phyloP scores from a whole-genome alignment of 2,888 invertebrate genomes.

The Cephonodes hylas region DNA sequence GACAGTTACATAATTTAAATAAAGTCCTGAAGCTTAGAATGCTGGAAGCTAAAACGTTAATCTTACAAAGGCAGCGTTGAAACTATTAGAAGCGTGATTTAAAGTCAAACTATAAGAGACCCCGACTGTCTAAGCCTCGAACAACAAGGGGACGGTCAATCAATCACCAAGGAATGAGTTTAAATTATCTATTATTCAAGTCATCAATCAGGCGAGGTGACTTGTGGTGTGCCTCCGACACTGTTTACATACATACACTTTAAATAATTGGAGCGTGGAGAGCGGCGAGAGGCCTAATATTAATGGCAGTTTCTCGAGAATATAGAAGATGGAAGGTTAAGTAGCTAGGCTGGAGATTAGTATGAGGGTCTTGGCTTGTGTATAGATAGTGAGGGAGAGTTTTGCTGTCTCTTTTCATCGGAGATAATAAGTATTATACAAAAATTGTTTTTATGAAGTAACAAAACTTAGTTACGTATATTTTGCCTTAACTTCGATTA shows the following conservation, averaged over 20 bases:
- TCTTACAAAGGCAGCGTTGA: not conserved
- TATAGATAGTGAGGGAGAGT: too few species aligned
- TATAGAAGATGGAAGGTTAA: too few species aligned
- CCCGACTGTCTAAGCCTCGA: not conserved
- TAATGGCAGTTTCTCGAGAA: not conserved
- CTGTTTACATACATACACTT: not conserved
- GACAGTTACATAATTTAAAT: too few species aligned
- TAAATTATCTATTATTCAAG: constrained; percentile 12
- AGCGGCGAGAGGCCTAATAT: not conserved
- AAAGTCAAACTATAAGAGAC: not conserved
- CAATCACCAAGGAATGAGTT: constrained; percentile 15
- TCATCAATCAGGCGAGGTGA: constrained; percentile 5
- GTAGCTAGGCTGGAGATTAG: too few species aligned
- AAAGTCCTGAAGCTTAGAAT: too few species aligned
- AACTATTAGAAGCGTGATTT: not conserved
- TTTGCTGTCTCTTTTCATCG: too few species aligned
- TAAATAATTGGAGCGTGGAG: not conserved
- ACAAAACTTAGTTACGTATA: too few species aligned
- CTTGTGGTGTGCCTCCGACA: not conserved
- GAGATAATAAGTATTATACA: too few species aligned
- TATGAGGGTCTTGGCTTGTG: too few species aligned
- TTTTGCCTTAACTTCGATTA: too few species aligned
- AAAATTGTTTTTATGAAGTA: too few species aligned
- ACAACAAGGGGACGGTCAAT: not conserved
- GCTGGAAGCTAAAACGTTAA: too few species aligned